Conservation (phyloP, 1,140 invertebrate genomes). For the Phthorimaea operculella region DNA sequence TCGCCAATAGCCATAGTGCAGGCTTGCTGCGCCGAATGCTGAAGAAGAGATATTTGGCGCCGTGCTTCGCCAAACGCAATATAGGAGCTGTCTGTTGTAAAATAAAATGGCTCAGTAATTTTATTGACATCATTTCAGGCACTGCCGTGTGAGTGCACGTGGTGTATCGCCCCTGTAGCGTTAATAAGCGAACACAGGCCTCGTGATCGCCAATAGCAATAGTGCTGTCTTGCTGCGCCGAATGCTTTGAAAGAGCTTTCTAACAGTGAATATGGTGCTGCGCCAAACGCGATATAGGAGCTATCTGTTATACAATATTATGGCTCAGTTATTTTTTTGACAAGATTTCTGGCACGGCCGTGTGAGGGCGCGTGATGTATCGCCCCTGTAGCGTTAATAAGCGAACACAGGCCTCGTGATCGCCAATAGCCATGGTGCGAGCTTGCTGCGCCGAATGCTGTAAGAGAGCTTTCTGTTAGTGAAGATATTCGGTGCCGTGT, state of each 20-base stretch:
- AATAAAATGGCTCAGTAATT: too few species aligned
- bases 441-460: constrained; percentile 21
- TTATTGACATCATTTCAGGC: too few species aligned
- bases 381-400: constrained; percentile 63
- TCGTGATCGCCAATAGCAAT: constrained; percentile 59
- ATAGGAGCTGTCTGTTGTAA: too few species aligned
- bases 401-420: constrained; percentile 59
- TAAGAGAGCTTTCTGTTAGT: too few species aligned
- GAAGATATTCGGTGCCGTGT: too few species aligned
- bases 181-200: constrained; percentile 61
- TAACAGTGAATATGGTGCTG: too few species aligned
- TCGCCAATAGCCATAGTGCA: constrained; percentile 49
- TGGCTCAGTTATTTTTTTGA: too few species aligned
- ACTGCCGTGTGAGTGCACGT: constrained; percentile 38
- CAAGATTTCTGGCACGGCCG: too few species aligned
- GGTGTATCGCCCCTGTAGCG: constrained; percentile 63
- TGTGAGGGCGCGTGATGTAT: constrained; percentile 59
- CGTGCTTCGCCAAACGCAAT: not conserved
- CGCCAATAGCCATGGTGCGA: constrained; percentile 46
- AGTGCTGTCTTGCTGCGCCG: constrained; percentile 24
- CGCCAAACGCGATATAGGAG: not conserved
- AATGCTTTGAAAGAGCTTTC: constrained; percentile 9
- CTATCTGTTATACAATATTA: too few species aligned
- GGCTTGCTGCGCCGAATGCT: constrained; percentile 27
- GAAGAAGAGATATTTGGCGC: not conserved